These are phyloP conservation scores for Lepidonotus clava DNA, from an alignment of 2,888 invertebrate genomes.

Conservation along the genomic window DNA sequence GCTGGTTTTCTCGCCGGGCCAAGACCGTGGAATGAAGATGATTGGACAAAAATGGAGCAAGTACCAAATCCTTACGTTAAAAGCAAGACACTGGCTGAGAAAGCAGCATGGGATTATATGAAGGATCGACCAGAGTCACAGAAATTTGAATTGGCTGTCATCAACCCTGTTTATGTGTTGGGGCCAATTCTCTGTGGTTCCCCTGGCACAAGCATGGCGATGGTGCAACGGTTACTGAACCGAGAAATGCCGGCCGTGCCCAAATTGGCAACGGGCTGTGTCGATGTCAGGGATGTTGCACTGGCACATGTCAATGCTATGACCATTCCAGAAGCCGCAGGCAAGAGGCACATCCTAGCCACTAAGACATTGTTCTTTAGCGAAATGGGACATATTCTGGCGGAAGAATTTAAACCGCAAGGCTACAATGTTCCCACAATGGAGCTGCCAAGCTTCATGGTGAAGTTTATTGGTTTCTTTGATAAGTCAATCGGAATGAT, in stretches of 20 bases:
- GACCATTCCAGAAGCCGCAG: constrained; percentile 57
- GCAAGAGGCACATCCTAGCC: constrained; percentile 80
- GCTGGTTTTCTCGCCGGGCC: background rate
- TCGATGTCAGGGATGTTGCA: constrained; percentile 83
- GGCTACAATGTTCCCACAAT: constrained; percentile 80
- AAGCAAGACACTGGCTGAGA: constrained; percentile 82
- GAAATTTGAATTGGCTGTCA: constrained; percentile 81
- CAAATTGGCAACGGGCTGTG: constrained; percentile 80
- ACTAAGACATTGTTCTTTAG: constrained; percentile 81
- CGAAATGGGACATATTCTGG: constrained; percentile 80
- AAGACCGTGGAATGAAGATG: constrained; percentile 55
- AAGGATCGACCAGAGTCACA: constrained; percentile 78
- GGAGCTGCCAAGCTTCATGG: constrained; percentile 79
- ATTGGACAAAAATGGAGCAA: constrained; percentile 55
- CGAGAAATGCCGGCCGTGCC: constrained; percentile 79
- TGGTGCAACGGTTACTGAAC: constrained; percentile 76
- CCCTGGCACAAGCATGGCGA: constrained; percentile 70
- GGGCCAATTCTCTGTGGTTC: constrained; percentile 80
- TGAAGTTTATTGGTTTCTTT: constrained; percentile 80
- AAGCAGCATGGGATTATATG: constrained; percentile 83
- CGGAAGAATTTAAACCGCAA: constrained; percentile 79
- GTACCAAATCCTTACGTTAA: constrained; percentile 76
- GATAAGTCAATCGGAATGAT: constrained; percentile 68
- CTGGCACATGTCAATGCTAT: constrained; percentile 61
- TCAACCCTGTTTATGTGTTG: constrained; percentile 82